Evolutionary conservation across 2,113 vertebrate genomes (phyloP).

Genomic region (Danionella cerebrum): DNA sequence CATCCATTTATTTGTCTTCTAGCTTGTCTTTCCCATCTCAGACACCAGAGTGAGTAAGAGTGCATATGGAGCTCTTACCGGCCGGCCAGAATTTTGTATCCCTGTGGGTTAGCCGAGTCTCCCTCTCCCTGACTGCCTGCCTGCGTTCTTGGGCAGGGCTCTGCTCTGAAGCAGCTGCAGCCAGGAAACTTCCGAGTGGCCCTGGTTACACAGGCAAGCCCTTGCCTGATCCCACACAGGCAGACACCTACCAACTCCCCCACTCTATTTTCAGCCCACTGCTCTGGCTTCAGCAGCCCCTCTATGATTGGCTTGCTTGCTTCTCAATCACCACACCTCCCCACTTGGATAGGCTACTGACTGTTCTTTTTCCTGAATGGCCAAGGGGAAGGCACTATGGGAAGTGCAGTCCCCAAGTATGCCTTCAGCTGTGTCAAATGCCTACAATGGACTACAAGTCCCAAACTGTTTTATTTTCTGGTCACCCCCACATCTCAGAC

Average conservation of each 20-base stretch:
- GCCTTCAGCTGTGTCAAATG: conserved; percentile 49
- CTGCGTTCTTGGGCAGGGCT: conserved; percentile 61
- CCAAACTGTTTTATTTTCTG: conserved; percentile 52
- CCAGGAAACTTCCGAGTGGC: conserved; percentile 71
- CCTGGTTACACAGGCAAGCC: conserved; percentile 71
- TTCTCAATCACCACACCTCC: conserved; percentile 74
- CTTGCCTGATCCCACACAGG: conserved; percentile 74
- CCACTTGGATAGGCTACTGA: conserved; percentile 58
- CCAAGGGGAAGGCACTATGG: conserved; percentile 66
- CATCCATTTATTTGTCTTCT: conserved; percentile 45
- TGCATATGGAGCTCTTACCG: conserved; percentile 54
- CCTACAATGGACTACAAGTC: conserved; percentile 64
- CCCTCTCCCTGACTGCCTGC: conserved; percentile 56
- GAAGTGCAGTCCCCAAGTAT: conserved; percentile 58
- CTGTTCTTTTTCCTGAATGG: conserved; percentile 66
- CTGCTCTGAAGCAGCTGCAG: conserved; percentile 56
- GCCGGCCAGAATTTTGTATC: conserved; percentile 52
- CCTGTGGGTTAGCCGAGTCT: conserved; percentile 48
- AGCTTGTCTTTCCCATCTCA: conserved; percentile 42
- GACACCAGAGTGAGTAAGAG: conserved; percentile 47
- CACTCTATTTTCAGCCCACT: conserved; percentile 70
- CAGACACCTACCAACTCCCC: conserved; percentile 62
- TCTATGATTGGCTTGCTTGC: conserved; percentile 58
- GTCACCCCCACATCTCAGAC: conserved; percentile 61
- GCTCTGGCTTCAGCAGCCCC: conserved; percentile 58